Base-by-base conservation (phyloP, 2,888 invertebrate genomes). In the Parelbella ahira region DNA sequence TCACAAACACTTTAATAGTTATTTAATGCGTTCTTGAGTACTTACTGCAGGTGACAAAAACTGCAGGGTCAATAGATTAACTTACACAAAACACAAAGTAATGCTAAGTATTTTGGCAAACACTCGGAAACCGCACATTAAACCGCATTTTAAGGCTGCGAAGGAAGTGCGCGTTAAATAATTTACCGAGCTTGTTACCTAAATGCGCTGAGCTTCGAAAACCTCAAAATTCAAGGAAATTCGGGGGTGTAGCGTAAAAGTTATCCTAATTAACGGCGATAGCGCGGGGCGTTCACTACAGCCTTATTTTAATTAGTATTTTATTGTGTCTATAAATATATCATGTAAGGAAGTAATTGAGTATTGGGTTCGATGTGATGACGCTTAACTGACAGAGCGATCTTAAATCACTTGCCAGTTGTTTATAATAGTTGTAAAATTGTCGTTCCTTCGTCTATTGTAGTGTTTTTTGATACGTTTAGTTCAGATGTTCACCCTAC, bases 131-230 rank as follows among this genome's bases (percentile, higher is more conserved):
- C 81, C 82, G 61, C 81, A 77, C 28, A 48, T 68, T 68, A 72
- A 83, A 80, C 83, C 81, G 66, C 82, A 56, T 58, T 74, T 70
- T 65, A 73, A 63, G 67, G 63, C 63, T 73, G 79, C 73, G 81
- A 68, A 72, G 76, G 70, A 53, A 57, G 58, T 55, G 54, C 55
- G 56, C 54, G 51, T 58, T 61, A 68, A 70, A 64, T 70, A 67
- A 69, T 62, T 72, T 68, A 72, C 69, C 64, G 56, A 56, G 55
- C 46, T 45, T 48, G 50, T 52, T 54, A 28, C 27, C 21, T 21
- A 42, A 34, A 25, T 42, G 13, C 19, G 27, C 15, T 33, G 33
- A 11, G 41, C 41, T 33, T 34, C 18, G 20, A 41, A 41, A 41
- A 51, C 49, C 52, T 57, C 47, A 58, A 41, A 41, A 41, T 41